phyloP scores from a whole-genome alignment of 1,140 invertebrate genomes.

The Olivierus martensii region DNA sequence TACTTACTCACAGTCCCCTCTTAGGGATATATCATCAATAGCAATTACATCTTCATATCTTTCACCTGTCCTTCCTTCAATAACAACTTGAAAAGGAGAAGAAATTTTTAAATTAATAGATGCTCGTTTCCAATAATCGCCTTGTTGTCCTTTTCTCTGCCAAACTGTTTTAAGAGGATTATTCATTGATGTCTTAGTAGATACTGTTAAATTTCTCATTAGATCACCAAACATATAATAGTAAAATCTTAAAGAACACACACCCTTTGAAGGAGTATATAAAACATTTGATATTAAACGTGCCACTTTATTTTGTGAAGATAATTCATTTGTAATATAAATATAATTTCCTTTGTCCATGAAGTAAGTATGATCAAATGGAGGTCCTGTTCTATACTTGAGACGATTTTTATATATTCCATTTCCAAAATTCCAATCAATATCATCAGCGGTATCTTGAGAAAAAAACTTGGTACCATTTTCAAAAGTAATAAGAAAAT shows the following conservation, averaged over 20 bases:
- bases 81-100: constrained; percentile 14
- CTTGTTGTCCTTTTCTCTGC: neutral
- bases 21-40: constrained; percentile 21
- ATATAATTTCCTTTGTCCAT: constrained; percentile 12
- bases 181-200: constrained; percentile 11
- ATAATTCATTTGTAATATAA: neutral
- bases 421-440: constrained; percentile 6
- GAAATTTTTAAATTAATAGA: neutral
- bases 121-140: constrained; percentile 14
- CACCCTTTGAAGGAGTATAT: too few relatives aligned
- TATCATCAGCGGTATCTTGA: neutral
- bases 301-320: too few relatives aligned
- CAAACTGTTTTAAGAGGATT: neutral
- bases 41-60: constrained; percentile 13
- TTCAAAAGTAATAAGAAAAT: constrained; percentile 7
- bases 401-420: neutral
- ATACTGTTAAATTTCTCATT: constrained; percentile 24
- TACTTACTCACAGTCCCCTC: constrained; percentile 15
- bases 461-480: constrained; percentile 3
- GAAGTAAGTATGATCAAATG: constrained; percentile 17
- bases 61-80: constrained; percentile 13
- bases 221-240: constrained; percentile 30
- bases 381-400: constrained; percentile 6
- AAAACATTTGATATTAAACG: constrained; percentile 8
- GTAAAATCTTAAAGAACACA: constrained; percentile 22